A percentile compares a stretch with the other conserved stretches of the same genome.
Evolutionary conservation across 2,113 vertebrate species (phyloP).

Genomic region (Tringa solitaria): DNA sequence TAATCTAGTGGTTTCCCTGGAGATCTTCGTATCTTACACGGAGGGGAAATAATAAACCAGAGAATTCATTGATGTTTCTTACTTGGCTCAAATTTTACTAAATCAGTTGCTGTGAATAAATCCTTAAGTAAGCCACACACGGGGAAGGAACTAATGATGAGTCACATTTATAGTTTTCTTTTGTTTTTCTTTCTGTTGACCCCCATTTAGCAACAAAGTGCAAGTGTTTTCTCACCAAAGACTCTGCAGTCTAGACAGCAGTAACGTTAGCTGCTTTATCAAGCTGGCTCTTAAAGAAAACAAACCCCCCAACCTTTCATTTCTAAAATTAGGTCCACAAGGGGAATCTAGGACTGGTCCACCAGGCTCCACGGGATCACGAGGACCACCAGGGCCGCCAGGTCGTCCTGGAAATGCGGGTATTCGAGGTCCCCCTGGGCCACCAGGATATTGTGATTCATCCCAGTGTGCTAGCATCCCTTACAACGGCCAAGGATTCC

Average conservation of each 20-base stretch:
- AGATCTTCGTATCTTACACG: conserved; percentile 43
- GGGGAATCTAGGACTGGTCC: conserved; percentile 91
- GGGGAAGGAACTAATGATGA: conserved; percentile 72
- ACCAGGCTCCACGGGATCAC: conserved; percentile 84
- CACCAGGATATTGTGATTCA: conserved; percentile 96
- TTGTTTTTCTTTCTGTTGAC: conserved; percentile 79
- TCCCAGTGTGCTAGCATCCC: conserved; percentile 95
- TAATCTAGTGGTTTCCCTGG: conserved; percentile 52
- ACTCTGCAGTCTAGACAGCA: conserved; percentile 2
- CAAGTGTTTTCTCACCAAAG: conserved; percentile 38
- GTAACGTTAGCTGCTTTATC: conserved; percentile 3
- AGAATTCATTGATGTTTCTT: conserved; percentile 60
- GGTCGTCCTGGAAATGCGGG: conserved; percentile 90
- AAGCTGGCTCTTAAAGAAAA: neutral
- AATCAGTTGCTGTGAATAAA: conserved; percentile 76
- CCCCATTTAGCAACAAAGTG: conserved; percentile 72
- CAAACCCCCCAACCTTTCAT: conserved; percentile 13
- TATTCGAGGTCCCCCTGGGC: conserved; percentile 87
- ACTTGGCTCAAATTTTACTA: conserved; percentile 63
- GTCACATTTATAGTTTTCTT: conserved; percentile 71
- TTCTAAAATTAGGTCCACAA: conserved; percentile 79
- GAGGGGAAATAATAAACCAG: conserved; percentile 54
- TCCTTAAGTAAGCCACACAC: conserved; percentile 60
- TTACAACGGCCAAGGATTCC: conserved; percentile 97
- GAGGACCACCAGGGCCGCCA: conserved; percentile 86